A percentile compares a stretch with the other conserved stretches of the same genome.
Conservation (phyloP, 2,113 vertebrate genomes). For the Neodon shergylaensis region DNA sequence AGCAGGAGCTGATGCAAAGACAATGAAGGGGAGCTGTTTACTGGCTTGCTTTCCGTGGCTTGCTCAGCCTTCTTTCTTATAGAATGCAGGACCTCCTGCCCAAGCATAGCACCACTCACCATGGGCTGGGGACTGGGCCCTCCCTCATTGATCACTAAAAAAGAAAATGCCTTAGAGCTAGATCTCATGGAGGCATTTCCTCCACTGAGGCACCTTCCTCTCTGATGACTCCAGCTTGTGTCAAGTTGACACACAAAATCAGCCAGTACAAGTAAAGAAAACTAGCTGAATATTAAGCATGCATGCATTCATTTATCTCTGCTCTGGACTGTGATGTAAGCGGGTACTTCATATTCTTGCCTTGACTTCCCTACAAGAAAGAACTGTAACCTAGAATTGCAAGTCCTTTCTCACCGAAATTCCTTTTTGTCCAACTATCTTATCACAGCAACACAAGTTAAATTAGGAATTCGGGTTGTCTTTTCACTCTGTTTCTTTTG, state of each 20-base stretch:
- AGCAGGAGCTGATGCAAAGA: too few relatives aligned
- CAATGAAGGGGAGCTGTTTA: too few relatives aligned
- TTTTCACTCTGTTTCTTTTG: not conserved
- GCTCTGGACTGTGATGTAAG: not conserved
- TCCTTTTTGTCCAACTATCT: not conserved
- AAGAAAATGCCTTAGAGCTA: not conserved
- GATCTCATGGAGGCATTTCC: not conserved
- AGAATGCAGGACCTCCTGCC: too few relatives aligned
- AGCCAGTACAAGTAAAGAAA: not conserved
- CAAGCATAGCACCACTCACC: too few relatives aligned
- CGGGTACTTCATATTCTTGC: not conserved
- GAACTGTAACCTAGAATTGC: not conserved
- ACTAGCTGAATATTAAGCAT: not conserved
- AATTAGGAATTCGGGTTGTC: not conserved
- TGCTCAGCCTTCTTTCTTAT: too few relatives aligned
- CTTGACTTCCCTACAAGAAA: not conserved
- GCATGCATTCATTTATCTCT: not conserved
- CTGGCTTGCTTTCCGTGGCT: too few relatives aligned
- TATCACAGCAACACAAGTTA: not conserved
- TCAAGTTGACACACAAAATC: not conserved
- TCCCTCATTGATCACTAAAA: not conserved
- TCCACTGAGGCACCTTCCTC: not conserved
- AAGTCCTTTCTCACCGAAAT: not conserved
- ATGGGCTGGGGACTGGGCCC: too few relatives aligned
- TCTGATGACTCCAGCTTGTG: not conserved